Evolutionary conservation across 2,797 vertebrate species (phyloP).

Genomic region (Coracias cyanogaster): DNA sequence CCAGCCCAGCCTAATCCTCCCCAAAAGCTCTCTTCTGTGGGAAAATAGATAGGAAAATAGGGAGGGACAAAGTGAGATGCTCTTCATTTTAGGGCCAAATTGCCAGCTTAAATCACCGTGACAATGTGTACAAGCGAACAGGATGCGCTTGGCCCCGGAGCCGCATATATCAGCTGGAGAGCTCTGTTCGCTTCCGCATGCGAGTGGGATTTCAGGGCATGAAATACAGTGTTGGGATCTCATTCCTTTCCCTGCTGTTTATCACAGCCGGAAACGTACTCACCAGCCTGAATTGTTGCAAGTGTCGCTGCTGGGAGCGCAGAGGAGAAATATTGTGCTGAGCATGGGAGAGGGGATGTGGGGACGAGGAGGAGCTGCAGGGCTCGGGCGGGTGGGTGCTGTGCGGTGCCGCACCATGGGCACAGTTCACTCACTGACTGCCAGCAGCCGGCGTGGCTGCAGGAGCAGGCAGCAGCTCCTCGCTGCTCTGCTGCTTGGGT

Average conservation of each 20-base stretch:
- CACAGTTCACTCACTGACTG: fast-evolving
- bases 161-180: slow-evolving; percentile 30
- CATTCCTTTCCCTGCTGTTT: slow-evolving; percentile 40
- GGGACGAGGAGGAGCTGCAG: not conserved
- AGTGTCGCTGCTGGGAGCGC: slow-evolving; percentile 37
- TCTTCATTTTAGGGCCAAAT: slow-evolving; percentile 64
- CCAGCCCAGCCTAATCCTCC: not conserved
- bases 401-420: not conserved
- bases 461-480: not conserved
- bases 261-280: slow-evolving; percentile 28
- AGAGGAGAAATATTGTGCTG: slow-evolving; percentile 55
- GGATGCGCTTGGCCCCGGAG: slow-evolving; percentile 31
- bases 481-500: not conserved
- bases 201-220: slow-evolving; percentile 29
- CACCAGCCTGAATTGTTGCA: slow-evolving; percentile 19
- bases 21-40: not conserved
- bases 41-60: slow-evolving; percentile 32
- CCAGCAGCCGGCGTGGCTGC: not conserved
- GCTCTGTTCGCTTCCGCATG: slow-evolving; percentile 19
- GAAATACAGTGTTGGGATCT: slow-evolving; percentile 47
- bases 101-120: slow-evolving; percentile 56
- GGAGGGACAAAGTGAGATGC: slow-evolving; percentile 23
- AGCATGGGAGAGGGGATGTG: slow-evolving; percentile 8
- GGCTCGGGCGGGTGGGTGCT: not conserved
- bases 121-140: slow-evolving; percentile 55